Percentiles rank a stretch among this genome's conserved stretches.
Conservation (phyloP, 1,140 invertebrate genomes). For the Bombus waltoni region DNA sequence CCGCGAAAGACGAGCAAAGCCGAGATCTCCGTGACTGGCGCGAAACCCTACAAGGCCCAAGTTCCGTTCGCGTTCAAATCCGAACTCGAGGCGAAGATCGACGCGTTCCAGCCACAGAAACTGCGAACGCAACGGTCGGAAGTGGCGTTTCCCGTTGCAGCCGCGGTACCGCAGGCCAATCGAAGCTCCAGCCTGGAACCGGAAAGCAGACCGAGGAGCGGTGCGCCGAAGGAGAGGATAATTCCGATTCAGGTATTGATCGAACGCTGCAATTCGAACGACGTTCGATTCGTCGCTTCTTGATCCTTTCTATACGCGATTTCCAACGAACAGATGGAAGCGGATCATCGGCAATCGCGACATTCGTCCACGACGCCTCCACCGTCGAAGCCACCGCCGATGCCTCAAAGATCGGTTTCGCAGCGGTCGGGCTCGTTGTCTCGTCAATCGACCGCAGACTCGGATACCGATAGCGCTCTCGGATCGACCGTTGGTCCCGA, state of each 20-base stretch:
- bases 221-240: slow-evolving; percentile 82
- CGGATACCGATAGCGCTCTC: slow-evolving; percentile 85
- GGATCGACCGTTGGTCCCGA: slow-evolving; percentile 84
- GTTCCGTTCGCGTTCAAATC: slow-evolving; percentile 82
- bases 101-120: slow-evolving; percentile 79
- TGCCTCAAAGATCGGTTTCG: slow-evolving; percentile 79
- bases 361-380: slow-evolving; percentile 64
- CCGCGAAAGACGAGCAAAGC: slow-evolving; percentile 86
- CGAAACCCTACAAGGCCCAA: slow-evolving; percentile 74
- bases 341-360: slow-evolving; percentile 48
- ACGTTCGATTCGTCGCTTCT: rapidly evolving
- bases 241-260: slow-evolving; percentile 83
- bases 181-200: slow-evolving; percentile 81
- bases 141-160: slow-evolving; percentile 84
- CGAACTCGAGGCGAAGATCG: slow-evolving; percentile 85
- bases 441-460: slow-evolving; percentile 87
- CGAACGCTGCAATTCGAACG: not conserved
- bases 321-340: slow-evolving; percentile 60
- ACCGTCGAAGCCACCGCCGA: slow-evolving; percentile 81
- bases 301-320: not conserved
- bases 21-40: slow-evolving; percentile 84
- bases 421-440: slow-evolving; percentile 83
- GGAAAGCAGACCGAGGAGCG: slow-evolving; percentile 69
- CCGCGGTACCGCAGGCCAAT: slow-evolving; percentile 72
- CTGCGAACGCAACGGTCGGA: slow-evolving; percentile 84